Percentiles rank a stretch among this genome's conserved stretches.
These are phyloP conservation scores for Malurus cyaneus DNA, from an alignment of 2,113 vertebrate genomes.

Conservation along the genomic window DNA sequence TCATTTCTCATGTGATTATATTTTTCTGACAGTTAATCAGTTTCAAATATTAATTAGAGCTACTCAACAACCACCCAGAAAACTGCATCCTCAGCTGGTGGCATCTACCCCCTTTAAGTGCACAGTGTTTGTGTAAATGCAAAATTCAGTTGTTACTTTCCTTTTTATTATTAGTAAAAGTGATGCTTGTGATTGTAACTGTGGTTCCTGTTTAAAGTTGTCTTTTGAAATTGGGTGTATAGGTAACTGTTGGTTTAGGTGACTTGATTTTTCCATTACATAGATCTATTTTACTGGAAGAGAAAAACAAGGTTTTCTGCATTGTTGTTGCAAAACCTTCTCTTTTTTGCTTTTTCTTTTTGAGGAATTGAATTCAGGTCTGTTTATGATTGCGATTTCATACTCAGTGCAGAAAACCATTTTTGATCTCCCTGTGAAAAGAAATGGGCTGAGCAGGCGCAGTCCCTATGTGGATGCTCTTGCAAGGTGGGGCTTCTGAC, in stretches of 20 bases:
- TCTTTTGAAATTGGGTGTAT: neutral
- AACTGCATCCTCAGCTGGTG: neutral
- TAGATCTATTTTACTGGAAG: neutral
- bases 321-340: neutral
- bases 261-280: neutral
- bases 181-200: neutral
- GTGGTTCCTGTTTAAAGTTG: accelerated
- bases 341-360: neutral
- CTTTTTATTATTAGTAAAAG: neutral
- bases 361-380: neutral
- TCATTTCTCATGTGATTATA: neutral
- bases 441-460: neutral
- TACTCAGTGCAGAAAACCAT: neutral
- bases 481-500: neutral
- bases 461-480: neutral
- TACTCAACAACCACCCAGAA: neutral
- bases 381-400: neutral
- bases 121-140: neutral
- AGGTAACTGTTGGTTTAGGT: neutral
- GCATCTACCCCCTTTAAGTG: neutral
- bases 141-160: neutral
- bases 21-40: neutral
- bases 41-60: neutral
- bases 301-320: neutral
- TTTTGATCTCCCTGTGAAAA: neutral